Evolutionary conservation across 2,113 vertebrate species (phyloP), one percentile per base, ranked within the genome.

Genomic region (Chlorocebus sabaeus): DNA sequence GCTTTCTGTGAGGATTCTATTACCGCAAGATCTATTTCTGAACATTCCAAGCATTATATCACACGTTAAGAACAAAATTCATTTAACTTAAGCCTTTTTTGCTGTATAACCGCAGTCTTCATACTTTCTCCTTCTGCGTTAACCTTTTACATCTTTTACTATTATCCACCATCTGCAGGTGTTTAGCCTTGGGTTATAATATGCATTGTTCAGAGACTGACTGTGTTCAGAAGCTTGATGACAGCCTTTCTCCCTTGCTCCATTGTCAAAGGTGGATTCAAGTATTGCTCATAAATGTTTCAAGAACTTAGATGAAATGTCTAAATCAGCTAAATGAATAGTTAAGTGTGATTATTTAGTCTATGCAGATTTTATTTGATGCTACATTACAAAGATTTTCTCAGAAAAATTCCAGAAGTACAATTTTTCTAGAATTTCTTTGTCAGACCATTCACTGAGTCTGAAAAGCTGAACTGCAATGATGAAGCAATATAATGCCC

Each of bases 341-440:
- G 45, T 79, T 67, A 94, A 70, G 43, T 50, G 50, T 57, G 45
- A 67, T 88, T 95, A 94, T 86, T 52, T 35, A 43, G 11, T 85
- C 67, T 6, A 1, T 81, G 32, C 55, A 78, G n/a, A 55, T 84
- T 95, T 93, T 89, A 67, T 45, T 84, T 89, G 86, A 87, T 89
- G 59, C 20, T 79, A 52, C 32, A 43, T 96, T 73, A 68, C 10
- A 32, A n/a, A 90, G 16, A 35, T 79, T 96, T 92, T 96, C 12
- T 84, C 78, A 67, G 23, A 96, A 73, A 89, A n/a, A 48, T 84
- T 83, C 93, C 30, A 90, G 89, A 55, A 6, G 5, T 70, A 38
- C 18, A 50, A 20, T 75, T 95, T 72, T 97, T 98, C 75, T 80
- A 84, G 96, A 93, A 97, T 96, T 90, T 16, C 92, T 97, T 87